Evolutionary conservation across 2,888 invertebrate species (phyloP).

Genomic region (Dryobota labecula): DNA sequence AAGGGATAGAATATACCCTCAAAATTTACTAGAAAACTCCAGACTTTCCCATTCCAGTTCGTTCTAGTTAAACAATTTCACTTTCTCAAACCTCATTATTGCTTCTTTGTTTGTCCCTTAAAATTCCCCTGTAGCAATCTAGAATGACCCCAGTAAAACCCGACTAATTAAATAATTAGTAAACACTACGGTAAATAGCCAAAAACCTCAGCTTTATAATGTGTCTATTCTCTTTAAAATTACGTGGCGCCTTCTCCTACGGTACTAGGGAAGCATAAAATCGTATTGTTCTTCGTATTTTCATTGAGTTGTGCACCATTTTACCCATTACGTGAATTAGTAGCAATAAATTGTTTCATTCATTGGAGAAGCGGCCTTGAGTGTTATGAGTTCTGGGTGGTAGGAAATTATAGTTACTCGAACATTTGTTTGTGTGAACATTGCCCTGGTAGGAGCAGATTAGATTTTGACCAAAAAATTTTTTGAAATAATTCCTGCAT

Average conservation of each 20-base stretch:
- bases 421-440: not conserved
- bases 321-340: slow-evolving; percentile 77
- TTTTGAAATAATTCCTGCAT: not conserved
- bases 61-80: not conserved
- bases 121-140: not conserved
- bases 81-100: not conserved
- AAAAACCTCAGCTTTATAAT: slow-evolving; percentile 36
- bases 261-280: slow-evolving; percentile 62
- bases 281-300: slow-evolving; percentile 75
- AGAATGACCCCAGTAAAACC: slow-evolving; percentile 12
- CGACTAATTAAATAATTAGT: slow-evolving; percentile 33
- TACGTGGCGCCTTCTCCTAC: slow-evolving; percentile 77
- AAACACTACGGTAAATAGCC: slow-evolving; percentile 23
- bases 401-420: not conserved
- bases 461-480: not conserved
- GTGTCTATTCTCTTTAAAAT: slow-evolving; percentile 52
- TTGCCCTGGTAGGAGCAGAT: not conserved
- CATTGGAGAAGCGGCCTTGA: slow-evolving; percentile 58
- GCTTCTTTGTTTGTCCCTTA: not conserved
- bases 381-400: slow-evolving; percentile 10
- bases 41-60: not conserved
- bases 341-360: slow-evolving; percentile 82
- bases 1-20: not conserved
- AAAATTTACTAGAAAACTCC: not conserved
- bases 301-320: slow-evolving; percentile 76